A percentile compares a stretch with the other conserved stretches of the same genome.
Evolutionary conservation across 2,113 vertebrate genomes (phyloP).

Genomic region (Miniopterus natalensis): DNA sequence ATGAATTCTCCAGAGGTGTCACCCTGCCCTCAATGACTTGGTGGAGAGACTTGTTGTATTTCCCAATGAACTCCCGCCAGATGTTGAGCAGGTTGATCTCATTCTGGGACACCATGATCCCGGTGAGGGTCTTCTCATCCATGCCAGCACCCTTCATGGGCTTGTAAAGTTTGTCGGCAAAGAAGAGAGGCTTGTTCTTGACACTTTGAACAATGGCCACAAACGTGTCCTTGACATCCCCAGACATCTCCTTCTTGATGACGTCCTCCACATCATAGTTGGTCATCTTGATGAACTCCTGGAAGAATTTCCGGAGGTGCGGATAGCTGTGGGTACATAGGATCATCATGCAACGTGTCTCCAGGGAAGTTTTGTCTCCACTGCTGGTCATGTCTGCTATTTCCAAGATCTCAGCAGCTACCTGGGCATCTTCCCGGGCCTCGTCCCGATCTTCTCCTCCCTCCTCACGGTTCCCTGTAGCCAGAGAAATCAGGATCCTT

Average conservation of each 20-base stretch:
- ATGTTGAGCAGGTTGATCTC: conserved; percentile 96
- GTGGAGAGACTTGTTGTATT: conserved; percentile 93
- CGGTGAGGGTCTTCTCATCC: conserved; percentile 95
- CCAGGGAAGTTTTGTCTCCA: conserved; percentile 93
- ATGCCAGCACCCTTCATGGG: conserved; percentile 99
- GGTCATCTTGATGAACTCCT: conserved; percentile 95
- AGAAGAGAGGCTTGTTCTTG: conserved; percentile 96
- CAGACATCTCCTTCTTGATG: conserved; percentile 97
- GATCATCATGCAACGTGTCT: conserved; percentile 96
- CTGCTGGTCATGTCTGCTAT: conserved; percentile 93
- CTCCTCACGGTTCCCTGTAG: conserved; percentile 95
- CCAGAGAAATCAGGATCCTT: conserved; percentile 95
- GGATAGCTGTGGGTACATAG: conserved; percentile 96
- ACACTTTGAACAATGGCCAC: conserved; percentile 95
- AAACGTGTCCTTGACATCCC: conserved; percentile 94
- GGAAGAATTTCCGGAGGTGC: conserved; percentile 97
- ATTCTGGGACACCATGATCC: conserved; percentile 96
- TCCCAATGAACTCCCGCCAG: conserved; percentile 95
- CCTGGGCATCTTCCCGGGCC: conserved; percentile 93
- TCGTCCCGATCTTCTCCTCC: conserved; percentile 90
- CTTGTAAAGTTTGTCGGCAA: conserved; percentile 97
- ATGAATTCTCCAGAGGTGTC: conserved; percentile 97
- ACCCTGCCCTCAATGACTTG: conserved; percentile 97
- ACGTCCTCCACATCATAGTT: conserved; percentile 97
- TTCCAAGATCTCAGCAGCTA: conserved; percentile 86